Conservation (phyloP, 2,113 vertebrate genomes). For the Saiga tatarica region DNA sequence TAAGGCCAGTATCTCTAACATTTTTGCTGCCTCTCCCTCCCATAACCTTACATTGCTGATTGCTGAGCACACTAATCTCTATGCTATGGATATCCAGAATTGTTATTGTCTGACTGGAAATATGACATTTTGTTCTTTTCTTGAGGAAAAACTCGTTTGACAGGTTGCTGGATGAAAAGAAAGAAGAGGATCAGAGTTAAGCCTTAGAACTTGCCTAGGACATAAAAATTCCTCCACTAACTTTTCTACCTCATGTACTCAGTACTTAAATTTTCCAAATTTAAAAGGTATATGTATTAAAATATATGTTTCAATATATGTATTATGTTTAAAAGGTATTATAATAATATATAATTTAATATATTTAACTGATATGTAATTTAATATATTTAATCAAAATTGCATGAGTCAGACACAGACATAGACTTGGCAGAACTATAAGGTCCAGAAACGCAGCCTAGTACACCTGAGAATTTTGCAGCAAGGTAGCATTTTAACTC, state of each 20-base stretch:
- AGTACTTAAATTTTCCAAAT: background rate
- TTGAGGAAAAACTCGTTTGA: background rate
- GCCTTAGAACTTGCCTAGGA: background rate
- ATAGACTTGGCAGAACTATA: background rate
- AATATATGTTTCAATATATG: background rate
- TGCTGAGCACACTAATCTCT: background rate
- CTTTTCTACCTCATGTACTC: background rate
- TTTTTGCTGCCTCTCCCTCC: background rate
- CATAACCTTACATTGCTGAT: background rate
- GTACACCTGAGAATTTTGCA: background rate
- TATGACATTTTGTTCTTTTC: conserved; percentile 2
- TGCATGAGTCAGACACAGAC: background rate
- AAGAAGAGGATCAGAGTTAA: background rate
- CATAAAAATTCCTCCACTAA: background rate
- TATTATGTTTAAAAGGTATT: background rate
- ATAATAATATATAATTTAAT: background rate
- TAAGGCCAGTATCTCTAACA: background rate
- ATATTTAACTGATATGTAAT: background rate
- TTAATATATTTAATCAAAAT: background rate
- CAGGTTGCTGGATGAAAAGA: background rate
- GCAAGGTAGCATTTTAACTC: background rate
- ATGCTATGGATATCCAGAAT: background rate
- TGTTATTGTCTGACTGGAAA: conserved; percentile 25
- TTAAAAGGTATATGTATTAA: background rate
- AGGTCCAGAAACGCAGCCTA: background rate